phyloP scores from a whole-genome alignment of 2,113 vertebrate genomes.

The Xenopus borealis region DNA sequence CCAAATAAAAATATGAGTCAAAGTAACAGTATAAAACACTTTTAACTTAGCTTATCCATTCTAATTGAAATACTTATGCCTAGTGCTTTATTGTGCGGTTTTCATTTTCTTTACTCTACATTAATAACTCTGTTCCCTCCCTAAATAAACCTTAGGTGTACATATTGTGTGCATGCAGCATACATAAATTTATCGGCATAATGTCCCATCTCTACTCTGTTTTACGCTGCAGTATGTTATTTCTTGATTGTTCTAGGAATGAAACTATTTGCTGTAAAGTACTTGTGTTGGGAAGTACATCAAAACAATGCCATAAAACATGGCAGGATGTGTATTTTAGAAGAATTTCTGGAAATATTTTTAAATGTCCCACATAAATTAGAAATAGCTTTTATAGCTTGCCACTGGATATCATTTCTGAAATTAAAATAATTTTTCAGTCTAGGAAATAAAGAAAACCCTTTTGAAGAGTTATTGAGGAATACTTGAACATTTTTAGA shows the following conservation, averaged over 20 bases:
- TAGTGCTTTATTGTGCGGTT: too few species aligned
- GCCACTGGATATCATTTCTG: constrained; percentile 13
- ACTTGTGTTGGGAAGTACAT: neutral
- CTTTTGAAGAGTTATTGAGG: constrained; percentile 31
- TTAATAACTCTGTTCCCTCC: too few species aligned
- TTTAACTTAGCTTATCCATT: too few species aligned
- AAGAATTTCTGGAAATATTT: constrained; percentile 38
- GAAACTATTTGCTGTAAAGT: neutral
- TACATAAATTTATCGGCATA: neutral
- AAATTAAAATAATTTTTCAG: constrained; percentile 52
- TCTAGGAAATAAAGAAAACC: constrained; percentile 51
- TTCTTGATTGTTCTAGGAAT: neutral
- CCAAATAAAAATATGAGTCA: too few species aligned
- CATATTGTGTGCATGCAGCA: neutral
- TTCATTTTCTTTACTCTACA: too few species aligned
- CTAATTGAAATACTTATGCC: too few species aligned
- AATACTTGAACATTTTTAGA: neutral
- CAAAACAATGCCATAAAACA: constrained; percentile 32
- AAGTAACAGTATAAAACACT: too few species aligned
- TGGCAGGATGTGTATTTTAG: constrained; percentile 36
- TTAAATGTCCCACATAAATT: constrained; percentile 51
- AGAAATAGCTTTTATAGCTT: constrained; percentile 28
- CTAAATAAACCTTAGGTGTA: neutral
- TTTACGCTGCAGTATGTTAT: neutral
- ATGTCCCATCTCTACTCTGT: neutral